A percentile compares a stretch with the other conserved stretches of the same genome.
Evolutionary conservation across 37 sponge, comb jelly and placozoan genomes (phyloP).

Genomic region (Aplysina aerophoba): DNA sequence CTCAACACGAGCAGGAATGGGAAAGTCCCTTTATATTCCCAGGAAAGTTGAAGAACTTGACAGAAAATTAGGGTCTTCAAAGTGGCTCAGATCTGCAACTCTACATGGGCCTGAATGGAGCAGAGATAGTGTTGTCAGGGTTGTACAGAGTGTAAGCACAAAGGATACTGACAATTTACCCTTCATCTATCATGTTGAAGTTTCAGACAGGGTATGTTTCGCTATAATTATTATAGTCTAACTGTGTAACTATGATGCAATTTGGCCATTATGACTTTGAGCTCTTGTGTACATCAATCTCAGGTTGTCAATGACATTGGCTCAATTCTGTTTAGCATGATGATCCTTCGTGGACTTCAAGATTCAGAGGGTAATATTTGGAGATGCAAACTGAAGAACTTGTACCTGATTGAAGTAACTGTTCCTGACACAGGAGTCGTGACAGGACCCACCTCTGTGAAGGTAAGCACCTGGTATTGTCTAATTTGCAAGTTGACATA

Average conservation of each 20-base stretch:
- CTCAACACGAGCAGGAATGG: slow-evolving; percentile 73
- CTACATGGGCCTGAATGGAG: slow-evolving; percentile 64
- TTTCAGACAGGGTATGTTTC: slow-evolving; percentile 58
- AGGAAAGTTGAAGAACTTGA: slow-evolving; percentile 43
- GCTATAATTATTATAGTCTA: neutral
- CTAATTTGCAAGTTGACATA: no score
- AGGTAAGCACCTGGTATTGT: no score
- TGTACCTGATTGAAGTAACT: slow-evolving; percentile 72
- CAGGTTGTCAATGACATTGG: slow-evolving; percentile 51
- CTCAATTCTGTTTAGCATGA: slow-evolving; percentile 51
- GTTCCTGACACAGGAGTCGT: slow-evolving; percentile 24
- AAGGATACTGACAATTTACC: neutral
- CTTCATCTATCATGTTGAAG: slow-evolving; percentile 60
- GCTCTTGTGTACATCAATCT: no score
- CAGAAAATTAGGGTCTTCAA: neutral
- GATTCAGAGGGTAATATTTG: slow-evolving; percentile 66
- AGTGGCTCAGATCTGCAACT: slow-evolving; percentile 28
- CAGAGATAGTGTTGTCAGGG: slow-evolving; percentile 47
- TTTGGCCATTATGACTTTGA: neutral
- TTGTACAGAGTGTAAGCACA: slow-evolving; percentile 21
- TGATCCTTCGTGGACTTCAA: slow-evolving; percentile 51
- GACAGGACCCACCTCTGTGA: neutral
- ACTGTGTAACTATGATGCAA: neutral
- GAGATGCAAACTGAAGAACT: slow-evolving; percentile 46
- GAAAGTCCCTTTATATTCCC: slow-evolving; percentile 66